Evolutionary conservation across 2,113 vertebrate genomes (phyloP).

Genomic region (Megaceryle torquata): DNA sequence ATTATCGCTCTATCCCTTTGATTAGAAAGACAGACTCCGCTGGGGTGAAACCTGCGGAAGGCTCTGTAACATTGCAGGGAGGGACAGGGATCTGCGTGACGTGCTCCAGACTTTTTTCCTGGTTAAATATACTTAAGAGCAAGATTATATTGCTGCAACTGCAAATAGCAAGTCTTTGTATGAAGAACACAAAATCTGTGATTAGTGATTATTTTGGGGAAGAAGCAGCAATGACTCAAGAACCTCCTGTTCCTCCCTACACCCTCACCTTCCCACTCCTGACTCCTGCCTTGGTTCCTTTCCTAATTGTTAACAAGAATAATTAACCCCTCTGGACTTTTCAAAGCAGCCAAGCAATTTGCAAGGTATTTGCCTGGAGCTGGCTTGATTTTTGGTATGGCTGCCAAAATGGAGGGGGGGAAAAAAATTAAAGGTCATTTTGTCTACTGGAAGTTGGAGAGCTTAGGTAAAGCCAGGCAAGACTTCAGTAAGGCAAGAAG

Average conservation of each 20-base stretch:
- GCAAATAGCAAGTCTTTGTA: not conserved
- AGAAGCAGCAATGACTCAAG: not conserved
- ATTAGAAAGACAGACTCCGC: not conserved
- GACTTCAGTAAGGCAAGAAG: not conserved
- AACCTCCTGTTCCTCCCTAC: not conserved
- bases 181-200: not conserved
- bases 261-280: not conserved
- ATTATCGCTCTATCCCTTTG: not conserved
- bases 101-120: not conserved
- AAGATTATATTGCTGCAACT: not conserved
- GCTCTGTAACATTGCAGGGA: fast-evolving
- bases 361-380: not conserved
- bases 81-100: fast-evolving
- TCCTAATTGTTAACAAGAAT: not conserved
- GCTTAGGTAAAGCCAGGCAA: not conserved
- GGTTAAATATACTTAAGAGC: not conserved
- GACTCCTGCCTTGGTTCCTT: not conserved
- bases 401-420: not conserved
- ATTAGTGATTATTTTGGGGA: not conserved
- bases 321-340: not conserved
- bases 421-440: not conserved
- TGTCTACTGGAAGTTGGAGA: not conserved
- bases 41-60: not conserved
- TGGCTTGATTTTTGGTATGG: not conserved
- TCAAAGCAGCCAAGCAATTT: not conserved